Evolutionary conservation across 2,113 vertebrate genomes (phyloP).

Genomic region (Vidua macroura): DNA sequence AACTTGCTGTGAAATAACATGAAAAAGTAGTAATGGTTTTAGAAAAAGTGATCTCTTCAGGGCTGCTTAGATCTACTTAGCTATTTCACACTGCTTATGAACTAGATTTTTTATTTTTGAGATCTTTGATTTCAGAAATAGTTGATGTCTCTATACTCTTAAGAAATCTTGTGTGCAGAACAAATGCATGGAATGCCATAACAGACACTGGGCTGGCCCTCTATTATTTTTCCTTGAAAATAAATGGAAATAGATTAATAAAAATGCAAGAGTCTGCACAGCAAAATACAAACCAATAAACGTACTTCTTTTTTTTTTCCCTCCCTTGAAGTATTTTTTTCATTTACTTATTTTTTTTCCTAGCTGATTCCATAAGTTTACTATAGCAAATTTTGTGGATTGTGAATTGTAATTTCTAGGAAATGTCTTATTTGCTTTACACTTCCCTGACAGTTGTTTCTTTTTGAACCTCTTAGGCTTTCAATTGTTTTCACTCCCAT

Average conservation of each 20-base stretch:
- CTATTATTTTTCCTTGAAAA: not conserved
- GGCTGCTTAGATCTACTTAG: not conserved
- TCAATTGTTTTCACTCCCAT: not conserved
- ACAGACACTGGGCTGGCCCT: fast-evolving
- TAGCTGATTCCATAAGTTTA: not conserved
- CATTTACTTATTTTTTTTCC: not conserved
- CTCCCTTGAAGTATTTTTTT: not conserved
- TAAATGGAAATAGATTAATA: not conserved
- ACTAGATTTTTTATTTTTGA: not conserved
- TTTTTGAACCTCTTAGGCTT: not conserved
- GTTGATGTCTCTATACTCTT: not conserved
- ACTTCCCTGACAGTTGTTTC: not conserved
- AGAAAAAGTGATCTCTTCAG: not conserved
- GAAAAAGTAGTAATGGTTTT: not conserved
- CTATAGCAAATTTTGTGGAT: not conserved
- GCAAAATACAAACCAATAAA: not conserved
- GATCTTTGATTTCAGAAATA: not conserved
- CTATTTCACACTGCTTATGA: not conserved
- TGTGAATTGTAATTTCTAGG: not conserved
- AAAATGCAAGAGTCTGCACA: not conserved
- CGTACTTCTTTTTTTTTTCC: fast-evolving
- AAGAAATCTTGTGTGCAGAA: not conserved
- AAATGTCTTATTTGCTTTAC: not conserved
- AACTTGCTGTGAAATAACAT: not conserved
- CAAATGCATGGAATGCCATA: not conserved